Evolutionary conservation across 30 jellyfish, hydroid and myxozoan species (phyloP), one percentile per base, ranked within the genome.

Genomic region (Hydra vulgaris): DNA sequence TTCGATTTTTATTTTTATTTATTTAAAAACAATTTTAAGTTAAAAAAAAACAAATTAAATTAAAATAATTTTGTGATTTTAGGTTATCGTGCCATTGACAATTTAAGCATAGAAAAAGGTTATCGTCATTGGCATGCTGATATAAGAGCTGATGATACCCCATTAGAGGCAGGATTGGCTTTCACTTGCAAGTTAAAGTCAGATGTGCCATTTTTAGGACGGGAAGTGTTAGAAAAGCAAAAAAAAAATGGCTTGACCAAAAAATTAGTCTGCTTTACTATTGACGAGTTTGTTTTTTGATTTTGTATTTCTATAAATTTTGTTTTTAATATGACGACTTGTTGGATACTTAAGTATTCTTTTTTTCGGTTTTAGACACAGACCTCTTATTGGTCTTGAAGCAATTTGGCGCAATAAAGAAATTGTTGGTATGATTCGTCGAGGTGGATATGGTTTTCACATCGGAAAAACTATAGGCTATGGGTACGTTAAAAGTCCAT

Each of bases 91-190:
- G 98, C 98, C 71, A 92, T 92, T 66, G 98, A 92, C 81, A 77
- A 82, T 67, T 83, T 92, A 21, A 92, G 98, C 74, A 92, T 92
- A 73, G 98, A 92, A 74, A 92, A 92, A 74, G 98, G 98, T 0
- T 92, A 92, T 69, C 98, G 98, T 71, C 98, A 92, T 75, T 92
- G 98, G 98, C 98, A 92, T 82, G 96, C 96, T 23, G 98, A 92
- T 53, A 84, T 92, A 53, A 81, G 98, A 12, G 98, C 86, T 74
- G 95, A 87, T 68, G 98, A 92, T 66, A 92, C 96, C 18, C 98
- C 98, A 17, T 74, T 92, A 25, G 98, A 92, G 55, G 96, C 95
- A 0, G 96, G 80, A 12, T 93, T 92, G 23, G 98, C 85, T n/a
- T 92, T 92, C 85, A 92, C 98, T 0, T 92, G 98, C 53, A 92